Evolutionary conservation across 2,888 invertebrate species (phyloP).

Genomic region (Temnothorax unifasciatus): DNA sequence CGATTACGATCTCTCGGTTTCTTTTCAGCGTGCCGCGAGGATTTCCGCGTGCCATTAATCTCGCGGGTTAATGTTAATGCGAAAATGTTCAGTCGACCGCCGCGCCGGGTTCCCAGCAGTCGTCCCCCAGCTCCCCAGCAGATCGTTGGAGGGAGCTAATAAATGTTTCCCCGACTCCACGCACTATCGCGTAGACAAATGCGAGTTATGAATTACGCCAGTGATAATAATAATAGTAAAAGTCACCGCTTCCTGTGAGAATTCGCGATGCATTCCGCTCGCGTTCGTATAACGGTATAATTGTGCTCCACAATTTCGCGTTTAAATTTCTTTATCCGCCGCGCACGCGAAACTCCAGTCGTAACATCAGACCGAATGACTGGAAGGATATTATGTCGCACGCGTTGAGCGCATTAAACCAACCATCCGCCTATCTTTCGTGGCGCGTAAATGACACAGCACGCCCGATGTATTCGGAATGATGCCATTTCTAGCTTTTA

Average conservation of each 20-base stretch:
- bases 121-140: not conserved
- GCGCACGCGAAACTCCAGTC: not conserved
- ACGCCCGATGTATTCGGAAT: slow-evolving; percentile 25
- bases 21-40: slow-evolving; percentile 53
- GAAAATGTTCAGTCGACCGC: slow-evolving; percentile 42
- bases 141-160: slow-evolving; percentile 35
- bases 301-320: slow-evolving; percentile 17
- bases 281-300: slow-evolving; percentile 7
- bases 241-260: slow-evolving; percentile 17
- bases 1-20: slow-evolving; percentile 64
- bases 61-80: slow-evolving; percentile 50
- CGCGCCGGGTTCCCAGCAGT: slow-evolving; percentile 1
- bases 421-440: slow-evolving; percentile 33
- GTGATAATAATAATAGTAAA: not conserved
- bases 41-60: slow-evolving; percentile 56
- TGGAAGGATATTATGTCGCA: slow-evolving; percentile 17
- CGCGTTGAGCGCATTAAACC: slow-evolving; percentile 16
- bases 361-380: slow-evolving; percentile 8
- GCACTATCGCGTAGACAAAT: slow-evolving; percentile 23
- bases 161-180: slow-evolving; percentile 26
- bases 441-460: slow-evolving; percentile 27
- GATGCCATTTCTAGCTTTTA: slow-evolving; percentile 31
- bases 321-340: not conserved
- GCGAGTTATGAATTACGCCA: slow-evolving; percentile 29
- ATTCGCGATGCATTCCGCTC: slow-evolving; percentile 23